Evolutionary conservation across 2,113 vertebrate species (phyloP), one percentile per base, ranked within the genome.

Genomic region (Cyphomyrus plagiostoma): DNA sequence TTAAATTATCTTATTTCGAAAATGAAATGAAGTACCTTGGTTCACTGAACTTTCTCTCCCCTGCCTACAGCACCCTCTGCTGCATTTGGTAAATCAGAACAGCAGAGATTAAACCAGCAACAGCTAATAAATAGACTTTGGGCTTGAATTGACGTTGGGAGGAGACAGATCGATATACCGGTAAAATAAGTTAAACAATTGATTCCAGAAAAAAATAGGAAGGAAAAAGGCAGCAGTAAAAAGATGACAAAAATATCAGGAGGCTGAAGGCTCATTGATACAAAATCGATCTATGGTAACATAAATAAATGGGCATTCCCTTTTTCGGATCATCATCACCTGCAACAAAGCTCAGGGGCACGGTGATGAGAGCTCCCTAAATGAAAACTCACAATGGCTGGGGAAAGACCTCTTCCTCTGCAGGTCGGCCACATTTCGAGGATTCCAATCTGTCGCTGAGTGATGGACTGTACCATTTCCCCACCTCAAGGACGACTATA

Each of bases 401-500:
- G 19, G 35, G 49, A 56, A 53, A 77, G 8, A 21, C 74, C 9
- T 45, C 52, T 84, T 48, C 19, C 52, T 53, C 19, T 56, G 74
- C 26, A 26, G 21, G 39, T 53, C 7, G 13, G 82, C 19, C 30
- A 56, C 89, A 77, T 82, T 53, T 89, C 90, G 90, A 89, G 90
- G 90, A 88, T 83, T 50, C 49, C 49, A 66, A 90, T 80, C 48
- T 70, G 53, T 84, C 80, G 26, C 86, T 13, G 70, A 89, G 91
- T 94, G 91, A 95, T 93, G 56, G 88, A 94, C 88, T 91, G 88
- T 90, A 91, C 90, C 90, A 91, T 93, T 91, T 90, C 77, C 3
- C 74, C n/a, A n/a, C 89, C 91, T 90, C 93, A 94, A 93, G 92
- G 93, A 92, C 92, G 88, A 48, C 86, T 89, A 91, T 91, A 92